Conservation (phyloP, 2,113 vertebrate genomes). For the Mus spicilegus region DNA sequence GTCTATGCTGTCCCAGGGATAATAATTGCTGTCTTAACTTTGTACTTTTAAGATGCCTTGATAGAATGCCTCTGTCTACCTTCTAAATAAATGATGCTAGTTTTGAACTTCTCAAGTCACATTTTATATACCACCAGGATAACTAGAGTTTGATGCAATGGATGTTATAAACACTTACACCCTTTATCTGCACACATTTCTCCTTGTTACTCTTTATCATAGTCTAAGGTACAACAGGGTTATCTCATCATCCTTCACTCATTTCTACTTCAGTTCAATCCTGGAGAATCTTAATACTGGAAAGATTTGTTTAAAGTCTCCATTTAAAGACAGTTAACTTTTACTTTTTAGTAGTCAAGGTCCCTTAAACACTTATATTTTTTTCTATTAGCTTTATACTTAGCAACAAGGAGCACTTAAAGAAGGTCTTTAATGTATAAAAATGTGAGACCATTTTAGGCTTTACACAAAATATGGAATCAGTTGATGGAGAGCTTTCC, state of each 20-base stretch:
- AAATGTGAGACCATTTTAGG: background rate
- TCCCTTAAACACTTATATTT: background rate
- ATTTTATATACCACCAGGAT: background rate
- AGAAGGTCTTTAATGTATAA: background rate
- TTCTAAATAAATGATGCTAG: background rate
- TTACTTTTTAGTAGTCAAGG: background rate
- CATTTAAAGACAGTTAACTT: background rate
- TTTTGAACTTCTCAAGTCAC: background rate
- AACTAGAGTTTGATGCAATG: background rate
- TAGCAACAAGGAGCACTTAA: background rate
- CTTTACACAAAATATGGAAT: background rate
- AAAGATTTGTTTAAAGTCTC: background rate
- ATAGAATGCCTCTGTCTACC: background rate
- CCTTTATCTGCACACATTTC: background rate
- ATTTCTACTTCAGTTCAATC: background rate
- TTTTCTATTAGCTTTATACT: background rate
- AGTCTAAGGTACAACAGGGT: constrained; percentile 16
- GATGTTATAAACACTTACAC: background rate
- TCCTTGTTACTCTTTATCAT: constrained; percentile 1
- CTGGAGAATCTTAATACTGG: background rate
- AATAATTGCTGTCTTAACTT: background rate
- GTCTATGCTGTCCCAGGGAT: background rate
- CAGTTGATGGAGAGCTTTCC: background rate
- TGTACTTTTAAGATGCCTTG: background rate
- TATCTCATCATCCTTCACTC: background rate